These are phyloP conservation scores for Umimayanthus chanpuru DNA, from an alignment of 92 coral and sea anemone species.

Conservation along the genomic window DNA sequence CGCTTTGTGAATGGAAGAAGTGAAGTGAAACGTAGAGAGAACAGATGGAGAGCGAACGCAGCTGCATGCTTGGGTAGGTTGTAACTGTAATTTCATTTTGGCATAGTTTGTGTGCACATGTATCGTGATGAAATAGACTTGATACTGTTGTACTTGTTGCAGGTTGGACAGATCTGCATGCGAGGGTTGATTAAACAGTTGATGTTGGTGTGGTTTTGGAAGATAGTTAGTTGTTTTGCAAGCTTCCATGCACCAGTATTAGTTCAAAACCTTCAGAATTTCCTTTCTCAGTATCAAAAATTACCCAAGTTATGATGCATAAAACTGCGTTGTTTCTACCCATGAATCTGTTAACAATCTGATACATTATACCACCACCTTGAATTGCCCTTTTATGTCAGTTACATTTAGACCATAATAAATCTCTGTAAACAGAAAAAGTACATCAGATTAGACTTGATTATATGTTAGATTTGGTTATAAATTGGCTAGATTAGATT, in stretches of 20 bases:
- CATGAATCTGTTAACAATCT: neutral
- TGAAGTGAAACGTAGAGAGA: constrained; percentile 6
- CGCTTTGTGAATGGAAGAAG: constrained; percentile 5
- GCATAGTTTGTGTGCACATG: too few species aligned
- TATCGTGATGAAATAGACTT: too few species aligned
- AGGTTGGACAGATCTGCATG: neutral
- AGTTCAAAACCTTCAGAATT: too few species aligned
- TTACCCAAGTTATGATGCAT: neutral
- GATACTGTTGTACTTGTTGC: too few species aligned
- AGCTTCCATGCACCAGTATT: neutral
- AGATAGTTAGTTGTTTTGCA: neutral
- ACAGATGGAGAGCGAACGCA: neutral
- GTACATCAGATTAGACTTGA: neutral
- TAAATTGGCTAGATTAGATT: neutral
- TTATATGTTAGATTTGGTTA: too few species aligned
- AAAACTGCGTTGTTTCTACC: neutral
- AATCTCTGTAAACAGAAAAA: too few species aligned
- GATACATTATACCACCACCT: neutral
- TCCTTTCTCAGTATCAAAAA: neutral
- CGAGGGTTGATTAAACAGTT: neutral
- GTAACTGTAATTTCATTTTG: too few species aligned
- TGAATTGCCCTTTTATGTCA: too few species aligned
- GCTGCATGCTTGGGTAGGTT: neutral
- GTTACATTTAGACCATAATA: too few species aligned
- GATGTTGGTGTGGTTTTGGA: neutral